Evolutionary conservation across 2,888 invertebrate genomes (phyloP), one percentile per base, ranked within the genome.

Genomic region (Pomacea canaliculata): DNA sequence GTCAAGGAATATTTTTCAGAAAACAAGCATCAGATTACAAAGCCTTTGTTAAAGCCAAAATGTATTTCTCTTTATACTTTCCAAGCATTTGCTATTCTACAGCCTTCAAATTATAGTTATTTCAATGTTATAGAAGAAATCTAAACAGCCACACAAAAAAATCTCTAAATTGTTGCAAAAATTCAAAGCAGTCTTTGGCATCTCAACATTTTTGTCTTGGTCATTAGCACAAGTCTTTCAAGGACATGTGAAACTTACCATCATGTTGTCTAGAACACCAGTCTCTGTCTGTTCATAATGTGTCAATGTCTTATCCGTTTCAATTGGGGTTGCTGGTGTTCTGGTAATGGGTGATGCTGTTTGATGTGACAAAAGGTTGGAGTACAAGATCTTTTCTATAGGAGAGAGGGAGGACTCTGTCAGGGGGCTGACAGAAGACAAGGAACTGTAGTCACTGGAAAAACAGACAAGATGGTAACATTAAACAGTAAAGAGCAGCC

Each of bases 371-470:
- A 78, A 60, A 51, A 80, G 76, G 70, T 78, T 78, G 19, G 80
- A 77, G 72, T 78, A 78, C 51, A 78, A 73, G 70, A 86, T 83
- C 76, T 86, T 85, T 76, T 88, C 88, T 69, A 87, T 83, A 0
- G 88, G 87, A 48, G 88, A 88, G 68, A 86, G 73, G 7, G 83
- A 79, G 12, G 77, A 81, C 65, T 87, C 86, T 70, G 84, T 83
- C 49, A 83, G 76, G 1, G 85, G 83, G 65, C 84, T 83, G 59
- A 82, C 79, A 16, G 85, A 80, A 13, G 85, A 81, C n/a, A 83
- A 80, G 12, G 80, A 80, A 48, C 85, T 84, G 79, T 84, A 87
- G 76, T 86, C 88, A 82, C 86, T 87, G 80, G n/a, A 82, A 78
- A 19, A 37, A 48, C 12, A 19, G 7, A 68, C 16, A 56, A 7